Evolutionary conservation across 2,888 invertebrate species (phyloP), one percentile per base, ranked within the genome.

Genomic region (Myopa tessellatipennis): DNA sequence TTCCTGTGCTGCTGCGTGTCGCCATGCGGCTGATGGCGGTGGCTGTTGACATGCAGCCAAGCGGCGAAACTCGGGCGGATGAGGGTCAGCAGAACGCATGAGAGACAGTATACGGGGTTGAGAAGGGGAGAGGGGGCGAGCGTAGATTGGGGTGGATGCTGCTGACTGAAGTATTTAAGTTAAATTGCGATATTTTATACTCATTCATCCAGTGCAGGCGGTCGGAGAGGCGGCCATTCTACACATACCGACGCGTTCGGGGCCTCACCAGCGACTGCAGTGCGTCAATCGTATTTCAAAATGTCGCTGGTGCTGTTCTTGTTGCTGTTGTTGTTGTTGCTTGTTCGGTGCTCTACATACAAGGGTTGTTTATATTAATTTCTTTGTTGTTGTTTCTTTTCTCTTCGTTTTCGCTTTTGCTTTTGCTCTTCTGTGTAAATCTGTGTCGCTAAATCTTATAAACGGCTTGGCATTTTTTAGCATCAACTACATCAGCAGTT

Each of bases 281-380:
- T 55, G 70, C 55, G 70, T 50, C 70, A 34, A 55, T 14, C 52
- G n/a, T 55, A 36, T 34, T 18, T 70, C 70, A 70, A 70, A 50
- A 34, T 70, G 38, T 70, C 7, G 7, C 18, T 55, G 26, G 40
- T 69, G 50, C n/a, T 69, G 18, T 18, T 38, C 50, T 50, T 69
- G n/a, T 26, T 69, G 45, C 36, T 18, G 14, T 70, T 68, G 50
- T 26, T 45, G 55, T 70, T 70, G 34, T 34, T 70, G 52, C 45
- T 69, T 6, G 10, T 45, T 14, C 26, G 4, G 1, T 38, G 45
- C 45, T 45, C 45, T 10, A 45, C 45, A 45, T 45, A 45, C 45
- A 45, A 45, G 45, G 45, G 45, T 45, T 45, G 45, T 45, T 45
- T 45, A 45, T 45, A 10, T 61, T 61, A 61, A 26, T 61, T 61